Evolutionary conservation across 2,797 vertebrate species (phyloP).

Genomic region (Euthynnus affinis): DNA sequence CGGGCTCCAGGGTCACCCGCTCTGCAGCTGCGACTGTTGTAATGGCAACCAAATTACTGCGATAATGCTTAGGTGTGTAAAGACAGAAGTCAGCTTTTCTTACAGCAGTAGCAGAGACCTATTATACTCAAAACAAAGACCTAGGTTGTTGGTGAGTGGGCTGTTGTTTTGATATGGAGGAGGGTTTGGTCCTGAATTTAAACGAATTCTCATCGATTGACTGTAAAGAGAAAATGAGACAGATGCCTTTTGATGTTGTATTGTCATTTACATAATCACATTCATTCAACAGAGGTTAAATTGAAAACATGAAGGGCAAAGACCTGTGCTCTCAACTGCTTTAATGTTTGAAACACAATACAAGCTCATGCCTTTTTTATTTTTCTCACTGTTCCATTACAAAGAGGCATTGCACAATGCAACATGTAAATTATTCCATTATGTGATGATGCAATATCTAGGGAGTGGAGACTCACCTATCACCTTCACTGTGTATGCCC

Average conservation of each 20-base stretch:
- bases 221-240: slow-evolving; percentile 44
- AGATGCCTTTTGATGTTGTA: slow-evolving; percentile 44
- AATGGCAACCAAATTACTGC: slow-evolving; percentile 4
- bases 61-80: neutral
- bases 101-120: slow-evolving; percentile 2
- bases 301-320: slow-evolving; percentile 40
- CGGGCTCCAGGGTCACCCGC: neutral
- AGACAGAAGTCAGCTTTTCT: slow-evolving; percentile 21
- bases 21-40: neutral
- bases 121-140: slow-evolving; percentile 30
- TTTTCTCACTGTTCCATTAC: neutral
- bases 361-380: neutral
- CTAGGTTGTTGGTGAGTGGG: neutral
- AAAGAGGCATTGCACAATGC: slow-evolving; percentile 3
- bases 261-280: slow-evolving; percentile 59
- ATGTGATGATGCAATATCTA: slow-evolving; percentile 8
- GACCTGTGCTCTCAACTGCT: slow-evolving; percentile 11
- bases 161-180: slow-evolving; percentile 26
- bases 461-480: slow-evolving; percentile 13
- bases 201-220: slow-evolving; percentile 39
- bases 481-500: neutral
- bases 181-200: slow-evolving; percentile 40
- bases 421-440: slow-evolving; percentile 29
- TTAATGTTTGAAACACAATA: slow-evolving; percentile 24
- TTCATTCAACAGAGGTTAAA: slow-evolving; percentile 50